These are phyloP conservation scores for Seira sanloemensis DNA, from an alignment of 2,888 invertebrate genomes.

Conservation along the genomic window DNA sequence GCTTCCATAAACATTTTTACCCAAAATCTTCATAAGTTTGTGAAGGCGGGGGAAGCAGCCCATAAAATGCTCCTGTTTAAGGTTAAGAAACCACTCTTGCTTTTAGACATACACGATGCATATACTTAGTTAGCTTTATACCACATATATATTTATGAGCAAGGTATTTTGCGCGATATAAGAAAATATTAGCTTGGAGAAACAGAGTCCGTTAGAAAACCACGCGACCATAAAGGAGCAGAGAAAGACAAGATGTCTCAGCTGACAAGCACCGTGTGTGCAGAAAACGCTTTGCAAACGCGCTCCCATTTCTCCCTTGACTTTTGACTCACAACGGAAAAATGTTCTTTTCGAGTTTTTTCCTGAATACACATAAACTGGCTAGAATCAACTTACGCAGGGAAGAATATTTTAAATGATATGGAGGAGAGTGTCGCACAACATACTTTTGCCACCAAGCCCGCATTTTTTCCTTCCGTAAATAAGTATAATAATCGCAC, in stretches of 20 bases:
- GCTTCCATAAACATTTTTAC: too few species aligned
- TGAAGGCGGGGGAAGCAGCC: constrained; percentile 36
- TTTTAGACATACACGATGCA: too few species aligned
- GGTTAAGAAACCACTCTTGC: background rate
- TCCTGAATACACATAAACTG: constrained; percentile 4
- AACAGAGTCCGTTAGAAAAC: constrained; percentile 30
- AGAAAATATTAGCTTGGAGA: background rate
- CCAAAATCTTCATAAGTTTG: too few species aligned
- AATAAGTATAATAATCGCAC: constrained; percentile 4
- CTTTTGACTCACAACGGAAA: background rate
- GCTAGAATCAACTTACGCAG: background rate
- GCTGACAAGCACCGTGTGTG: constrained; percentile 31
- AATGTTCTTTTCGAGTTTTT: constrained; percentile 11
- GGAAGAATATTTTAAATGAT: background rate
- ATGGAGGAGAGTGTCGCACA: background rate
- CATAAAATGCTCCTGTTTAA: constrained; percentile 46
- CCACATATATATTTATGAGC: background rate
- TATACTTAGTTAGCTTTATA: background rate
- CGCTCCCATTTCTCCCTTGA: too few species aligned
- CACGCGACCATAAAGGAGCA: constrained; percentile 36
- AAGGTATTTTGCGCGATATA: background rate
- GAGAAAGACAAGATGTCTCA: constrained; percentile 40
- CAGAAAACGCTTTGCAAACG: too few species aligned
- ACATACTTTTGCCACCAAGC: background rate
- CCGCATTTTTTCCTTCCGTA: background rate